Conservation (phyloP, 2,797 vertebrate genomes). For the Enteromius trimaculatus region DNA sequence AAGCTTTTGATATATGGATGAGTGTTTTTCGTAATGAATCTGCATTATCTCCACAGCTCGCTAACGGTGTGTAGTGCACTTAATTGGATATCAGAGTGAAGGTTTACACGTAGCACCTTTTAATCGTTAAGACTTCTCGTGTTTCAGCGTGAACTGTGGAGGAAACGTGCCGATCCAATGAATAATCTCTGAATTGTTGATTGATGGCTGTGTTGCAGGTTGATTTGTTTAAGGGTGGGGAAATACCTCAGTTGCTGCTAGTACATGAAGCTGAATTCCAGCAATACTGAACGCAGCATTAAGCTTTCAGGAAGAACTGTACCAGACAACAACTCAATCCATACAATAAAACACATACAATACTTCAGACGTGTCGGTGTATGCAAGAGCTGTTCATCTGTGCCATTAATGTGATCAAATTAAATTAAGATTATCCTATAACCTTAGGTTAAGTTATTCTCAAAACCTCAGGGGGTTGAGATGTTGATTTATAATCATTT, state of each 20-base stretch:
- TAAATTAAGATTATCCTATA: not conserved
- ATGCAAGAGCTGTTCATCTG: not conserved
- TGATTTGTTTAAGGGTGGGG: constrained; percentile 44
- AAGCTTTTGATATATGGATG: constrained; percentile 3
- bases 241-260: constrained; percentile 15
- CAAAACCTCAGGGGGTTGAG: not conserved
- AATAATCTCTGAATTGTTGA: constrained; percentile 65
- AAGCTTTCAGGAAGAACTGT: not conserved
- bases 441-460: no score
- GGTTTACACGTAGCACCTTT: not conserved
- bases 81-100: constrained; percentile 3
- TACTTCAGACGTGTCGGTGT: not conserved
- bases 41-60: constrained; percentile 24
- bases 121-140: not conserved
- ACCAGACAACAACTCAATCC: not conserved
- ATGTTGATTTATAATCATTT: not conserved
- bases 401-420: not conserved
- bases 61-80: constrained; percentile 20
- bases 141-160: constrained; percentile 35
- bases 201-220: constrained; percentile 56
- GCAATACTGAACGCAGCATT: not conserved
- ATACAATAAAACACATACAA: constrained; percentile 21
- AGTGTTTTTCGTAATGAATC: constrained; percentile 34
- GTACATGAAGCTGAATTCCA: not conserved
- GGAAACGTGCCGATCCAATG: constrained; percentile 73